Conservation (phyloP, 2,113 vertebrate genomes). For the Sula dactylatra region DNA sequence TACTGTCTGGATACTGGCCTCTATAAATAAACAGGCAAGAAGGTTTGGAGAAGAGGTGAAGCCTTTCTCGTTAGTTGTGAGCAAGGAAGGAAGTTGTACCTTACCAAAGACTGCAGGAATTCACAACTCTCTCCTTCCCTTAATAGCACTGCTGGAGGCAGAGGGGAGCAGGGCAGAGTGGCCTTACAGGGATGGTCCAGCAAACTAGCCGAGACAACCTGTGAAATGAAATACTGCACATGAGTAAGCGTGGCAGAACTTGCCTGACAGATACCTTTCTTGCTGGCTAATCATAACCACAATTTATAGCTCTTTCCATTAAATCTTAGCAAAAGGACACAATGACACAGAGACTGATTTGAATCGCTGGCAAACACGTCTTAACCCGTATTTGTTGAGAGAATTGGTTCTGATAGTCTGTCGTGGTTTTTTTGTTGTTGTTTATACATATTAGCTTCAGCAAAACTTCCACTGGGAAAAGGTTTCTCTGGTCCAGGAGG, state of each 20-base stretch:
- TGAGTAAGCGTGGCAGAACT: conserved; percentile 43
- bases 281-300: conserved; percentile 18
- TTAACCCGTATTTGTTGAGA: background rate
- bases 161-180: conserved; percentile 9
- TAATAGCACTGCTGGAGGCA: conserved; percentile 22
- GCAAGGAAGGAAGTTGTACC: conserved; percentile 50
- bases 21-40: conserved; percentile 52
- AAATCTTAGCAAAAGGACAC: background rate
- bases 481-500: background rate
- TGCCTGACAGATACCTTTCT: conserved; percentile 43
- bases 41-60: conserved; percentile 38
- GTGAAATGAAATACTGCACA: background rate
- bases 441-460: background rate
- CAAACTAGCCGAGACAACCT: background rate
- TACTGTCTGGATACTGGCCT: conserved; percentile 34
- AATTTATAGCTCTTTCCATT: conserved; percentile 22
- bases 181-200: background rate
- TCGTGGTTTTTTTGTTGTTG: background rate
- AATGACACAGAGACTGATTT: background rate
- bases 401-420: background rate
- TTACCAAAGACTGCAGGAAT: background rate
- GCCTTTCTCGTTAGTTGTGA: conserved; percentile 34
- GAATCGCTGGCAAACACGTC: background rate
- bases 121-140: conserved; percentile 22
- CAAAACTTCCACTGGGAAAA: background rate